Percentiles rank a stretch among this genome's conserved stretches.
Evolutionary conservation across 2,888 invertebrate genomes (phyloP).

Genomic region (Terebella lapidaria): DNA sequence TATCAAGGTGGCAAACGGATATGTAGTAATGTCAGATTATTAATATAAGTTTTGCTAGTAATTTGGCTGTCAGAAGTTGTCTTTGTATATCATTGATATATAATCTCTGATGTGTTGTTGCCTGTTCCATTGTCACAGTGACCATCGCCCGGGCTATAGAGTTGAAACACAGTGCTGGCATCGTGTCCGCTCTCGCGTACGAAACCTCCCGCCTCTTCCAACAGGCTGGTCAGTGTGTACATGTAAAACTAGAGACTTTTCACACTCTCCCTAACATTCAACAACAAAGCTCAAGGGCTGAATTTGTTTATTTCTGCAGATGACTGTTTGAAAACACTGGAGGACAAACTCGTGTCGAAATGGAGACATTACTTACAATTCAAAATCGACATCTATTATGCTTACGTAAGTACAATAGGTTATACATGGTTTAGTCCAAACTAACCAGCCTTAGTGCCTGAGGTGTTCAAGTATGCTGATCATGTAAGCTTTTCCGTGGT

Average conservation of each 20-base stretch:
- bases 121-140: constrained; percentile 45
- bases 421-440: too few species aligned
- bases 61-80: background rate
- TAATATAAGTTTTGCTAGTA: too few species aligned
- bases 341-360: constrained; percentile 57
- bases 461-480: too few species aligned
- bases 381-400: constrained; percentile 61
- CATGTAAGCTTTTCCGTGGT: too few species aligned
- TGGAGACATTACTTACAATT: constrained; percentile 63
- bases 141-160: constrained; percentile 65
- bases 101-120: background rate
- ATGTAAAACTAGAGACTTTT: too few species aligned
- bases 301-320: constrained; percentile 45
- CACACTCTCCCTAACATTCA: too few species aligned
- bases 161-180: constrained; percentile 60
- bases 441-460: too few species aligned
- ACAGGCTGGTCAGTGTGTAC: constrained; percentile 7
- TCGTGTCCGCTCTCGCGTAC: constrained; percentile 62
- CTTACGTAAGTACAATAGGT: constrained; percentile 57
- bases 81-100: background rate
- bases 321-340: constrained; percentile 57
- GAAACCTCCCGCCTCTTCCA: constrained; percentile 62
- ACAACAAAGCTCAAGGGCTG: too few species aligned
- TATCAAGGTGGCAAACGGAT: too few species aligned
- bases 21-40: too few species aligned